phyloP scores from a whole-genome alignment of 92 coral and sea anemone genomes.

The Phenganax marumi region DNA sequence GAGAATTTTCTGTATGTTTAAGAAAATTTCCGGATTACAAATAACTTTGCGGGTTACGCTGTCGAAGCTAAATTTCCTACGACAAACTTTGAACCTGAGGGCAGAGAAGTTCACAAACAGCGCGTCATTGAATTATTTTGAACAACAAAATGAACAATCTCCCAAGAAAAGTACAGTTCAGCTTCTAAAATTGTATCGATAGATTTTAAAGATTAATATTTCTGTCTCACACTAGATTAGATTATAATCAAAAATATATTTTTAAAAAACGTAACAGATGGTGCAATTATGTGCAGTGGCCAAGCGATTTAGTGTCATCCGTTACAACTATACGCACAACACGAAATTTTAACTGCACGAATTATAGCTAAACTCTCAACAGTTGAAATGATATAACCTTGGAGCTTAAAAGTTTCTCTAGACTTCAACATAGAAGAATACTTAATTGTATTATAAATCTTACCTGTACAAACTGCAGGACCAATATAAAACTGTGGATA shows the following conservation, averaged over 20 bases:
- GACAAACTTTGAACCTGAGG: background rate
- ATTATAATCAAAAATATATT: background rate
- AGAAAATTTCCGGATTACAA: background rate
- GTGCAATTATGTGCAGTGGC: background rate
- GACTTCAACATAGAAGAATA: too few species aligned
- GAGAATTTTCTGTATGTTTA: background rate
- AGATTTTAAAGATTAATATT: background rate
- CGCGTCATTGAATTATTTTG: background rate
- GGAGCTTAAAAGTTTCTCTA: background rate
- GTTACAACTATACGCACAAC: background rate
- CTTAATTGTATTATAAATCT: background rate
- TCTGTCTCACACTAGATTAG: background rate
- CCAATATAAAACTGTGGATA: background rate
- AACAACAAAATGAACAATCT: background rate
- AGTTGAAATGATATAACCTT: background rate
- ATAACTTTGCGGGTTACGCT: background rate
- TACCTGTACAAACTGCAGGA: constrained; percentile 10
- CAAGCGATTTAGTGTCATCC: background rate
- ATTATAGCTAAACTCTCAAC: background rate
- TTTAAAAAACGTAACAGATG: constrained; percentile 8
- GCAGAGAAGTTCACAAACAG: background rate
- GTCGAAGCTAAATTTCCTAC: background rate
- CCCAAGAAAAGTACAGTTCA: background rate
- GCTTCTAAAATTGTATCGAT: background rate
- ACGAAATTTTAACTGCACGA: background rate